phyloP scores from a whole-genome alignment of 1,140 invertebrate species.

The Brevipalpus yothersi region DNA sequence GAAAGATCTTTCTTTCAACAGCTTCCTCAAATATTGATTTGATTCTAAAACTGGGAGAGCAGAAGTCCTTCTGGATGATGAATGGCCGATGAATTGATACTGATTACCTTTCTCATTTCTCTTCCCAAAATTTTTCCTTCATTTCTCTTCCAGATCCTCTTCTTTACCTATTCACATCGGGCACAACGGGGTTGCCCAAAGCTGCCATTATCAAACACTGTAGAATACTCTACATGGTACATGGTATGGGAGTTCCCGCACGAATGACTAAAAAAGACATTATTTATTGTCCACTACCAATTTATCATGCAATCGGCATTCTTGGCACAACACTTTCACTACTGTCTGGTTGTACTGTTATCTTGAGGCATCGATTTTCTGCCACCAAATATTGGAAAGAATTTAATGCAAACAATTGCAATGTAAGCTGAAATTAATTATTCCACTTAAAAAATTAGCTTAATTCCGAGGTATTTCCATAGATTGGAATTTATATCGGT shows the following conservation, averaged over 20 bases:
- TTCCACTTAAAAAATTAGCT: constrained; percentile 46
- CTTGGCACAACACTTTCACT: constrained; percentile 55
- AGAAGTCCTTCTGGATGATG: too few relatives aligned
- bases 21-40: too few relatives aligned
- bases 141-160: constrained; percentile 9
- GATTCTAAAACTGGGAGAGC: too few relatives aligned
- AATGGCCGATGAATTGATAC: too few relatives aligned
- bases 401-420: constrained; percentile 81
- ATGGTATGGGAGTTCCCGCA: constrained; percentile 10
- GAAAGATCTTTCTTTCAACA: too few relatives aligned
- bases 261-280: constrained; percentile 26
- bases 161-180: constrained; percentile 69
- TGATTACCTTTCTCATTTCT: too few relatives aligned
- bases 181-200: constrained; percentile 75
- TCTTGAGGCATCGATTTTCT: constrained; percentile 79
- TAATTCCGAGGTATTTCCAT: constrained; percentile 75
- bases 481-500: constrained; percentile 94
- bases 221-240: constrained; percentile 25
- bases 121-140: neutral
- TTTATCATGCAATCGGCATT: constrained; percentile 83
- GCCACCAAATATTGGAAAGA: constrained; percentile 83
- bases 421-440: constrained; percentile 30
- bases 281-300: constrained; percentile 62
- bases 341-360: constrained; percentile 53
- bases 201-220: constrained; percentile 56